These are phyloP conservation scores for Enteromius trimaculatus DNA, from an alignment of 2,797 vertebrate species.

Conservation along the genomic window DNA sequence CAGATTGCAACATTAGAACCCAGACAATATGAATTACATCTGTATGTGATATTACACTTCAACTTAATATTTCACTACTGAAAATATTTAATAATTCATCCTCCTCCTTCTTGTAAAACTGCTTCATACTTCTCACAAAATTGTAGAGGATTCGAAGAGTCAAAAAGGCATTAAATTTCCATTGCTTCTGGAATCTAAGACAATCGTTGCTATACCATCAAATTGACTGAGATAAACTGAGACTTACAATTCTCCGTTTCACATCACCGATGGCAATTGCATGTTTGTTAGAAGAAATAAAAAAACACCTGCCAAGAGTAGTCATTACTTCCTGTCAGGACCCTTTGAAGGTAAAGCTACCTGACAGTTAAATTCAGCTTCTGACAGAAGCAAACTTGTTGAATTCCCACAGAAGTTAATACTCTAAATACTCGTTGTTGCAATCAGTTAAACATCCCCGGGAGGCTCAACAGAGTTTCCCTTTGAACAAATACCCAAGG, in stretches of 20 bases:
- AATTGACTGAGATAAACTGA: constrained; percentile 68
- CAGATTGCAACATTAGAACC: constrained; percentile 19
- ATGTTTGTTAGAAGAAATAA: constrained; percentile 67
- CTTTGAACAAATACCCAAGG: constrained; percentile 93
- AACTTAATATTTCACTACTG: constrained; percentile 75
- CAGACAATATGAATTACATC: constrained; percentile 40
- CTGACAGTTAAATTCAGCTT: constrained; percentile 93
- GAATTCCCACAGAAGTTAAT: constrained; percentile 89
- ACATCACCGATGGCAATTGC: constrained; percentile 59
- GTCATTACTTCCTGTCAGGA: constrained; percentile 94
- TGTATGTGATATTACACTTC: constrained; percentile 70
- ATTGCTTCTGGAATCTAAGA: constrained; percentile 74
- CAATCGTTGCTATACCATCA: constrained; percentile 68
- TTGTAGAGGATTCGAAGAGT: constrained; percentile 66
- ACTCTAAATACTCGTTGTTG: constrained; percentile 94
- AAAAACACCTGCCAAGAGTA: constrained; percentile 66
- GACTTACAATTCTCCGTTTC: constrained; percentile 68
- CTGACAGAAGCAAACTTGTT: constrained; percentile 93
- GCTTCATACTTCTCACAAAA: constrained; percentile 69
- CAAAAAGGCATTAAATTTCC: constrained; percentile 73
- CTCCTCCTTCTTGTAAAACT: constrained; percentile 61
- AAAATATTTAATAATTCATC: constrained; percentile 78
- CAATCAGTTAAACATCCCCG: constrained; percentile 98
- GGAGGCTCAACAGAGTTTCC: constrained; percentile 89
- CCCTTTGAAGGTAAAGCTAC: constrained; percentile 88